These are phyloP conservation scores for Canis aureus DNA, from an alignment of 2,113 vertebrate genomes.

Conservation along the genomic window DNA sequence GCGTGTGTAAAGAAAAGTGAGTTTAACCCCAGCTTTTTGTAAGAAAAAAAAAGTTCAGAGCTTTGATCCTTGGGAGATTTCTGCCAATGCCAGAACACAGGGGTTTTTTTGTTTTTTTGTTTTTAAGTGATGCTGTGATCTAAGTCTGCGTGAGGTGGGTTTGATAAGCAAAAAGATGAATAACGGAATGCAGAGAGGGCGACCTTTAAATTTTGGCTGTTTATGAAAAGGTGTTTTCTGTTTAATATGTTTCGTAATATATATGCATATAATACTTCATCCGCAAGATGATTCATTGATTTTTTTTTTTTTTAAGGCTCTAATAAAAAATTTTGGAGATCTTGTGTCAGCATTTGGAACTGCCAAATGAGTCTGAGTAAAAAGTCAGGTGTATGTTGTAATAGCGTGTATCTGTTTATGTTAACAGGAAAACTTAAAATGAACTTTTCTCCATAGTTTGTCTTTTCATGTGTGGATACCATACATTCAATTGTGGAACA, in stretches of 20 bases:
- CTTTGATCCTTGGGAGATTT: conserved; percentile 3
- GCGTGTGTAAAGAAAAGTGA: background rate
- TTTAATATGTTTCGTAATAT: background rate
- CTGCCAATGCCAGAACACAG: background rate
- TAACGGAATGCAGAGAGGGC: conserved; percentile 63
- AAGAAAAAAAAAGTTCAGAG: background rate
- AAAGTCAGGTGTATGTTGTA: background rate
- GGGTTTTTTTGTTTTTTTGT: background rate
- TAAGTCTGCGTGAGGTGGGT: background rate
- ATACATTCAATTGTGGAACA: background rate
- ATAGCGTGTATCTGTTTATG: background rate
- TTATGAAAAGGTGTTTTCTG: conserved; percentile 2
- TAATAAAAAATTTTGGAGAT: background rate
- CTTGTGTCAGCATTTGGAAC: background rate
- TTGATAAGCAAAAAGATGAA: conserved; percentile 28
- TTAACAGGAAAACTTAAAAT: background rate
- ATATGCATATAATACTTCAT: background rate
- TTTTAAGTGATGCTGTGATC: background rate
- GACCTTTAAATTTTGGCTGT: conserved; percentile 60
- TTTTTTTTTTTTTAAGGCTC: background rate
- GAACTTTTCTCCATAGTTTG: background rate
- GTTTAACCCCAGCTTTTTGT: conserved; percentile 10
- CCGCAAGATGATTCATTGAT: background rate
- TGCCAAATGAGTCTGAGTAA: background rate
- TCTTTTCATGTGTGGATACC: background rate